Percentiles rank a stretch among this genome's conserved stretches.
Evolutionary conservation across 2,113 vertebrate species (phyloP).

Genomic region (Aegithalos caudatus): DNA sequence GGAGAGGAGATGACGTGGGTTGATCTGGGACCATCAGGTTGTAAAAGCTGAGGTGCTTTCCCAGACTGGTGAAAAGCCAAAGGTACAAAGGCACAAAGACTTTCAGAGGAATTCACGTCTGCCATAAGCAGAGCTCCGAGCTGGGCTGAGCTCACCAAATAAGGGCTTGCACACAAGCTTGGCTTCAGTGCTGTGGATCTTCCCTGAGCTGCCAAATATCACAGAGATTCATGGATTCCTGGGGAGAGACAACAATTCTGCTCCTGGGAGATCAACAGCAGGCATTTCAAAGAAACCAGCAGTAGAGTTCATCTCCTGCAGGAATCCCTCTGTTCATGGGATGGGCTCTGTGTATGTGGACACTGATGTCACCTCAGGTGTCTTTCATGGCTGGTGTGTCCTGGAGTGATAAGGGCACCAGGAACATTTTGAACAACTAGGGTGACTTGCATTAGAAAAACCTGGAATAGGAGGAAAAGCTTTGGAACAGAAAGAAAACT

Average conservation of each 20-base stretch:
- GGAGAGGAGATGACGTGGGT: fast-evolving
- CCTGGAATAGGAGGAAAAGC: neutral
- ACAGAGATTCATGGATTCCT: neutral
- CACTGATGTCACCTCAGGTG: neutral
- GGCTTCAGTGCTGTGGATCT: neutral
- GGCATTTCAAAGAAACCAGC: neutral
- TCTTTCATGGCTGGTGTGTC: neutral
- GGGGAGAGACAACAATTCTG: fast-evolving
- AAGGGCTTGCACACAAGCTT: neutral
- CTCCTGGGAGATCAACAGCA: neutral
- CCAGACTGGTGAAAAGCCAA: slow-evolving; percentile 10
- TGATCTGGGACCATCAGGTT: neutral
- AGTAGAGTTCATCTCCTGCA: neutral
- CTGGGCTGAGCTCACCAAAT: slow-evolving; percentile 39
- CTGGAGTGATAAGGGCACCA: neutral
- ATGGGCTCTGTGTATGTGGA: neutral
- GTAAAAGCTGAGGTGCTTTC: neutral
- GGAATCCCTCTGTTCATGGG: neutral
- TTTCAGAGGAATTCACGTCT: neutral
- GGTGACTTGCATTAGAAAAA: neutral
- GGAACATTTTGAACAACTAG: neutral
- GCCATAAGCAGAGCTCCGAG: neutral
- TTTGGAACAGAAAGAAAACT: neutral
- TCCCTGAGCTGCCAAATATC: slow-evolving; percentile 4
- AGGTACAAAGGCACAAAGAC: neutral